These are phyloP conservation scores for Mycalesis mineus DNA, from an alignment of 2,888 invertebrate genomes.

Conservation along the genomic window DNA sequence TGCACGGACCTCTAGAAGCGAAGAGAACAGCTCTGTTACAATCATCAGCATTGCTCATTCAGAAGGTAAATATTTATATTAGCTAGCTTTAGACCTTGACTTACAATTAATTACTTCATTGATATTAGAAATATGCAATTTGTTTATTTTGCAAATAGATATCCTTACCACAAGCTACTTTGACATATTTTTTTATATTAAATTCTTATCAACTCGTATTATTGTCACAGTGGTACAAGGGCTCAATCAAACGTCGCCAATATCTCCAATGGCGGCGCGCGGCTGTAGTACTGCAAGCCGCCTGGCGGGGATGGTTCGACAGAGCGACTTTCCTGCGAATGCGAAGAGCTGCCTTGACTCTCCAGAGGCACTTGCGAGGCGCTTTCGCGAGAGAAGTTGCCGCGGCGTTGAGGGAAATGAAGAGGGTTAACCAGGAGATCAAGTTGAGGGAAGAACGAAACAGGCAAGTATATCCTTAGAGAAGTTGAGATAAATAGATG, in stretches of 20 bases:
- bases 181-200: too few relatives aligned
- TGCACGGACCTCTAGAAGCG: constrained; percentile 91
- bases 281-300: constrained; percentile 87
- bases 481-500: background rate
- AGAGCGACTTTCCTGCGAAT: constrained; percentile 88
- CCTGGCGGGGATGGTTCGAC: constrained; percentile 90
- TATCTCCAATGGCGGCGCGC: constrained; percentile 83
- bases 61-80: constrained; percentile 71
- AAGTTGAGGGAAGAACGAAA: constrained; percentile 83
- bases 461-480: constrained; percentile 41
- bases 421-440: constrained; percentile 91
- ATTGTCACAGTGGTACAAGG: constrained; percentile 80
- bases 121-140: too few relatives aligned
- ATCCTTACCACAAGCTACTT: too few relatives aligned
- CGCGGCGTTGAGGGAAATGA: constrained; percentile 90
- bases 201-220: too few relatives aligned
- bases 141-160: too few relatives aligned
- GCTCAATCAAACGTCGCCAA: constrained; percentile 81
- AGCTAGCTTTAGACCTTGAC: too few relatives aligned
- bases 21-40: constrained; percentile 83
- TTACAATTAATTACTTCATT: too few relatives aligned
- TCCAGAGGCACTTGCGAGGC: constrained; percentile 91
- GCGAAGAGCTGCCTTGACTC: constrained; percentile 89
- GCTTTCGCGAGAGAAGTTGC: constrained; percentile 94
- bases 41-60: constrained; percentile 84